These are phyloP conservation scores for Clistopyga incitator DNA, from an alignment of 2,888 invertebrate genomes.

Conservation along the genomic window DNA sequence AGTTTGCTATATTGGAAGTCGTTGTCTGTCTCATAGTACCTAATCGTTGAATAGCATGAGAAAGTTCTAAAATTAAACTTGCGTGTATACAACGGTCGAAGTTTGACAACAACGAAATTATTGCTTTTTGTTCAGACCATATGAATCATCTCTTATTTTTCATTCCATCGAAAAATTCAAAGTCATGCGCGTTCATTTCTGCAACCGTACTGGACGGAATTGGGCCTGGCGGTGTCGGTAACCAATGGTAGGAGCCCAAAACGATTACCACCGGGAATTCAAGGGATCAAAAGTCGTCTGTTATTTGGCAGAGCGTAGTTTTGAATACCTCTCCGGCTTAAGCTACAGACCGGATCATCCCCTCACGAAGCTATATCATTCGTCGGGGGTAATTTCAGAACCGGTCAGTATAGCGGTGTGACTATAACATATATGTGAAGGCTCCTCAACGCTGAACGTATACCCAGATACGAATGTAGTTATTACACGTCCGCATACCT, in stretches of 20 bases:
- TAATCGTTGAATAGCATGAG: no score
- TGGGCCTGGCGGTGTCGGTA: slow-evolving; percentile 10
- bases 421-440: slow-evolving; percentile 6
- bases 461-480: slow-evolving; percentile 40
- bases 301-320: not conserved
- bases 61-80: no score
- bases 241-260: slow-evolving; percentile 27
- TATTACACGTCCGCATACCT: slow-evolving; percentile 37
- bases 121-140: no score
- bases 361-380: not conserved
- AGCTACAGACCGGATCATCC: slow-evolving; percentile 1
- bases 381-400: slow-evolving; percentile 16
- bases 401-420: slow-evolving; percentile 18
- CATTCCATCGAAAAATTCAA: no score
- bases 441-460: slow-evolving; percentile 1
- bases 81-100: no score
- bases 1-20: no score
- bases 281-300: slow-evolving; percentile 15
- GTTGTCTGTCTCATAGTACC: no score
- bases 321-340: not conserved
- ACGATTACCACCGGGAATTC: slow-evolving; percentile 52
- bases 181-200: slow-evolving; percentile 34
- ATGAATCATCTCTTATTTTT: no score
- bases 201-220: slow-evolving; percentile 30
- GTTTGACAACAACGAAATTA: no score